These are phyloP conservation scores for Sthenelais limicola DNA, from an alignment of 2,888 invertebrate species.

Conservation along the genomic window DNA sequence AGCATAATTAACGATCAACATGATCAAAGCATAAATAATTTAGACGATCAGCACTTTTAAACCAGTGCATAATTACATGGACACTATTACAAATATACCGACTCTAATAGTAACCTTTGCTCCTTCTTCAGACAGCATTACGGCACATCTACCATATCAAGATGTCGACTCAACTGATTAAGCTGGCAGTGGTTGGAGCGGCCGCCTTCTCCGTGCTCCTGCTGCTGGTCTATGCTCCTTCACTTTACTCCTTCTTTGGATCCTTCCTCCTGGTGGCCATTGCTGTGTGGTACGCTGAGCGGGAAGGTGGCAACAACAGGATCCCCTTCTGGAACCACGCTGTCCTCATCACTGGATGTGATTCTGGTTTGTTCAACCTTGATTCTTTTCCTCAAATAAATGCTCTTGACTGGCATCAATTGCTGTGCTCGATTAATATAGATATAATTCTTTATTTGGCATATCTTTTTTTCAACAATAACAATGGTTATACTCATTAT, in stretches of 20 bases:
- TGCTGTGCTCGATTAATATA: no score
- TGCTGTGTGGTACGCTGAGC: slow-evolving; percentile 41
- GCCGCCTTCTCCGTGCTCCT: slow-evolving; percentile 30
- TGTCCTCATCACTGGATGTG: slow-evolving; percentile 65
- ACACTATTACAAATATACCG: no score
- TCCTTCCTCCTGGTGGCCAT: slow-evolving; percentile 21
- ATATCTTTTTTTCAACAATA: no score
- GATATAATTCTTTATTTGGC: no score
- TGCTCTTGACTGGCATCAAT: no score
- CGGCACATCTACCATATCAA: slow-evolving; percentile 2
- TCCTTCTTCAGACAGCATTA: slow-evolving; percentile 11
- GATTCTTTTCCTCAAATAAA: no score
- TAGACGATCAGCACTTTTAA: no score
- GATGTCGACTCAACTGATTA: slow-evolving; percentile 29
- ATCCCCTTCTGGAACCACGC: slow-evolving; percentile 47
- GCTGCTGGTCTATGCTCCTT: slow-evolving; percentile 29
- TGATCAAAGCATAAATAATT: no score
- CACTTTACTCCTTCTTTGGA: slow-evolving; percentile 23
- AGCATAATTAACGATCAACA: no score
- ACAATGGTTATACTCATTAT: no score
- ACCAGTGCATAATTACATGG: no score
- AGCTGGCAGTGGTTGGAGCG: slow-evolving; percentile 24
- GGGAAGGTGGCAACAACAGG: neutral
- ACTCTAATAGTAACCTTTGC: no score
- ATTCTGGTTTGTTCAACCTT: slow-evolving; percentile 64